These are phyloP conservation scores for Nephrotoma flavescens DNA, from an alignment of 2,888 invertebrate species.

Conservation along the genomic window DNA sequence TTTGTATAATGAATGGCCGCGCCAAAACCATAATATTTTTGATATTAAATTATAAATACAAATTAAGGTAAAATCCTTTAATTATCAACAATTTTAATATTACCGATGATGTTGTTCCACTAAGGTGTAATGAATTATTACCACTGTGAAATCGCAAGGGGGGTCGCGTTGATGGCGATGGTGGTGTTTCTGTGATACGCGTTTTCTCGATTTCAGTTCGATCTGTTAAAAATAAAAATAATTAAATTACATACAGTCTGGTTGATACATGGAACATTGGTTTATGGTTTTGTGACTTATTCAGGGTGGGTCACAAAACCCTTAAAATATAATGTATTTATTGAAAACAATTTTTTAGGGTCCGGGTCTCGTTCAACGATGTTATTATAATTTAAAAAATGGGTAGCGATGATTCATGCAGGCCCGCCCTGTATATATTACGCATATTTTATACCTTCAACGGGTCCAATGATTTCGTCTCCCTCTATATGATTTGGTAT, in stretches of 20 bases:
- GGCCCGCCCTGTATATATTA: too few species aligned
- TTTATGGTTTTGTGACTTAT: too few species aligned
- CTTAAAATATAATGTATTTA: too few species aligned
- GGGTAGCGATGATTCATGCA: too few species aligned
- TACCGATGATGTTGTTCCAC: not conserved
- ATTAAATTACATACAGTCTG: not conserved
- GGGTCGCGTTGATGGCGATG: constrained; percentile 24
- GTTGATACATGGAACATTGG: not conserved
- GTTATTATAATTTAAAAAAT: not conserved
- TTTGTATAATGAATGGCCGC: not conserved
- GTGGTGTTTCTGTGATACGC: constrained; percentile 20
- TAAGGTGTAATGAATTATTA: not conserved
- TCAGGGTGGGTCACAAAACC: too few species aligned
- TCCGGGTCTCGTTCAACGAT: too few species aligned
- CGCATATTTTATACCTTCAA: constrained; percentile 18
- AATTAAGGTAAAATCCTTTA: not conserved
- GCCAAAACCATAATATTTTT: not conserved
- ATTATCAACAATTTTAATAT: not conserved
- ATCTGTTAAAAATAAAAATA: constrained; percentile 16
- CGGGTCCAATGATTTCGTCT: constrained; percentile 21
- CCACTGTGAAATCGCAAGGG: constrained; percentile 25
- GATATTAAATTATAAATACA: not conserved
- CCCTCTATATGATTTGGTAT: constrained; percentile 29
- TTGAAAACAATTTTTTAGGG: too few species aligned
- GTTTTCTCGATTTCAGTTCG: constrained; percentile 25